Evolutionary conservation across 2,797 vertebrate species (phyloP).

Genomic region (Odontamblyopus rebecca): DNA sequence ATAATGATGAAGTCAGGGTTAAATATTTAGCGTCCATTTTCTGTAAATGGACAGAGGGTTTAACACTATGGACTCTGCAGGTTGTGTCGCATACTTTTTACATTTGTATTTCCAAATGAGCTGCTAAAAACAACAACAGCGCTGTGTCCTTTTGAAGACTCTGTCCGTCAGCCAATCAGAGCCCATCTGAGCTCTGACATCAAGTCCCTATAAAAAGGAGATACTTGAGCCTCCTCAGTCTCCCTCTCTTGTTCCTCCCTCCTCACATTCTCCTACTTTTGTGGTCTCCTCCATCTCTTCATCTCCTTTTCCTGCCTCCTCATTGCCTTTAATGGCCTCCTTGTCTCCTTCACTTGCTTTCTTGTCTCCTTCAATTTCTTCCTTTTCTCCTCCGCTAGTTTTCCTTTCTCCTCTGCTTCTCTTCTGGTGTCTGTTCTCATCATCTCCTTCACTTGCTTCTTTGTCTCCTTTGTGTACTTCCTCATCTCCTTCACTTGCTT

Average conservation of each 20-base stretch:
- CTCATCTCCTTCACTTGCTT: conserved; percentile 3
- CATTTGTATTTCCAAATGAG: not conserved
- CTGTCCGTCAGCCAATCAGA: not conserved
- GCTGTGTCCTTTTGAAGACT: not conserved
- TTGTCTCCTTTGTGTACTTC: conserved; percentile 1
- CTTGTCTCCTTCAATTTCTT: not conserved
- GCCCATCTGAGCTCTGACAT: conserved; percentile 4
- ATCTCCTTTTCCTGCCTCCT: not conserved
- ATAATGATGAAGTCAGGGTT: not conserved
- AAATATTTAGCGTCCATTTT: not conserved
- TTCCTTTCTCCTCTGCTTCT: conserved; percentile 19
- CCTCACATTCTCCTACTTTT: not conserved
- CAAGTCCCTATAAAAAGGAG: not conserved
- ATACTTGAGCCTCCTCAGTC: not conserved
- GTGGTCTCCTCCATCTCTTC: not conserved
- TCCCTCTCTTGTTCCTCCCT: not conserved
- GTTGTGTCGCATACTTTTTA: not conserved
- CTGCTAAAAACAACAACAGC: not conserved
- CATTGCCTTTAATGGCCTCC: not conserved
- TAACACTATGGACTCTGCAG: not conserved
- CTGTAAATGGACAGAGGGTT: not conserved
- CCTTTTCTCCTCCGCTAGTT: not conserved
- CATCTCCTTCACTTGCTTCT: not conserved
- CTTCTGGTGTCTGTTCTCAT: not conserved
- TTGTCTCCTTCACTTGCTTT: not conserved